Evolutionary conservation across 1,140 invertebrate genomes (phyloP).

Genomic region (Monomorium pharaonis): DNA sequence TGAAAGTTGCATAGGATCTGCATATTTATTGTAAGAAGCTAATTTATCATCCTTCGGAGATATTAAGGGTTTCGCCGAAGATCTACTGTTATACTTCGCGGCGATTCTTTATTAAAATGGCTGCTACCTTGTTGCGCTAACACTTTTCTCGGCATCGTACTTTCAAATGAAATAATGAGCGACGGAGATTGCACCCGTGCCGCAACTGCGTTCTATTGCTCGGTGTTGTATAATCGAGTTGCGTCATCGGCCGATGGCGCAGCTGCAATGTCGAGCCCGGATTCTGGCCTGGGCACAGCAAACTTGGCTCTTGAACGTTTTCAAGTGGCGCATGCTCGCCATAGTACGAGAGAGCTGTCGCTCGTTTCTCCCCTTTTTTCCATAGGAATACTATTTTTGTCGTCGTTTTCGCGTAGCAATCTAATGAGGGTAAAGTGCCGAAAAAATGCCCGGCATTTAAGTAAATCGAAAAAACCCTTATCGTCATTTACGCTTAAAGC

Average conservation of each 20-base stretch:
- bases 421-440: conserved; percentile 11
- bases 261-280: conserved; percentile 52
- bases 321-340: conserved; percentile 53
- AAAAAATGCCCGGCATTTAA: neutral
- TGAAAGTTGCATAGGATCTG: neutral
- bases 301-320: conserved; percentile 59
- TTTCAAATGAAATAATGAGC: conserved; percentile 51
- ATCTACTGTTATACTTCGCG: neutral
- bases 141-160: conserved; percentile 33
- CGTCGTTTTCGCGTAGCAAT: neutral
- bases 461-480: neutral
- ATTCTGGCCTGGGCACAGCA: conserved; percentile 49
- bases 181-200: conserved; percentile 7
- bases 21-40: conserved; percentile 20
- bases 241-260: conserved; percentile 60
- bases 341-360: neutral
- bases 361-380: neutral
- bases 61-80: neutral
- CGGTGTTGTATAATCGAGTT: conserved; percentile 57
- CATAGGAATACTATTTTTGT: neutral
- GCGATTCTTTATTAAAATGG: conserved; percentile 28
- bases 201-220: conserved; percentile 60
- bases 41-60: neutral
- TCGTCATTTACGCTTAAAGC: neutral
- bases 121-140: neutral